A percentile compares a stretch with the other conserved stretches of the same genome.
Evolutionary conservation across 1,140 invertebrate genomes (phyloP).

Genomic region (Apis florea): DNA sequence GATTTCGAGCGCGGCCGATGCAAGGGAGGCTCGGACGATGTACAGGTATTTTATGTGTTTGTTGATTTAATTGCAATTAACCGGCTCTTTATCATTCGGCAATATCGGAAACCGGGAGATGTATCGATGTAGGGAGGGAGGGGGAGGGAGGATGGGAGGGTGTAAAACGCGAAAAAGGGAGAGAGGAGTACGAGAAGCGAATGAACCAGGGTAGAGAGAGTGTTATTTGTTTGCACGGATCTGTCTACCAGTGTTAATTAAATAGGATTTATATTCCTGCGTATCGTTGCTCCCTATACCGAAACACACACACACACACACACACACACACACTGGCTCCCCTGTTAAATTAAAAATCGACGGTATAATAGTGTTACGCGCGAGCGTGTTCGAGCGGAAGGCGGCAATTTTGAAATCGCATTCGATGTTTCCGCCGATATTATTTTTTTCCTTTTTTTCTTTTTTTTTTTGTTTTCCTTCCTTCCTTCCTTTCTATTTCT

Average conservation of each 20-base stretch:
- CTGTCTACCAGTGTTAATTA: conserved; percentile 60
- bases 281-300: conserved; percentile 18
- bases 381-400: neutral
- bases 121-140: neutral
- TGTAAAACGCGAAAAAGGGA: conserved; percentile 41
- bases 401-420: neutral
- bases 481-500: neutral
- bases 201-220: conserved; percentile 40
- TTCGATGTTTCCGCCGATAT: neutral
- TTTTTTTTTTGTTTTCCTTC: neutral
- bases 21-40: conserved; percentile 18
- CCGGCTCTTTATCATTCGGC: conserved; percentile 58
- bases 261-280: conserved; percentile 60
- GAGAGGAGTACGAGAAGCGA: conserved; percentile 39
- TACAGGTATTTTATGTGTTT: conserved; percentile 52
- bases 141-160: neutral
- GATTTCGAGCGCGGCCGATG: conserved; percentile 26
- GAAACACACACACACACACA: conserved; percentile 4
- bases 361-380: conserved; percentile 9
- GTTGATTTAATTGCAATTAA: conserved; percentile 63
- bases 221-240: conserved; percentile 59
- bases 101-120: conserved; percentile 48
- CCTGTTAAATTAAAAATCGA: conserved; percentile 48
- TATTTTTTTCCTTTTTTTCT: neutral
- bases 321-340: neutral